phyloP scores from a whole-genome alignment of 2,888 invertebrate genomes.

The Apamea crenata region DNA sequence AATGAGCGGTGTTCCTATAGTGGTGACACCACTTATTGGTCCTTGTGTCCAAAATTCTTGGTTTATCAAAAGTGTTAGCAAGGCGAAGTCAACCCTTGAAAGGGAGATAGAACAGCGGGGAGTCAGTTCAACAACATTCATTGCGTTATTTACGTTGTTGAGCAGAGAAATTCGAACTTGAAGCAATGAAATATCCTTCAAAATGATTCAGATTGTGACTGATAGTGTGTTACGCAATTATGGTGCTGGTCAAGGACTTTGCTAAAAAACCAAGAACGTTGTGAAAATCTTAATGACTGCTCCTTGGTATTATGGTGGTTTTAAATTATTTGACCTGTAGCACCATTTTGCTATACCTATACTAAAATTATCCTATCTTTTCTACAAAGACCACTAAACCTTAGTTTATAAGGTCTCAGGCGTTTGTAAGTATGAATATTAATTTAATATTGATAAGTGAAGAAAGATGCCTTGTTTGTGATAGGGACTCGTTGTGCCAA shows the following conservation, averaged over 20 bases:
- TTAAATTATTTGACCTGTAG: not conserved
- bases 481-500: conserved; percentile 61
- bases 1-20: not conserved
- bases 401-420: not conserved
- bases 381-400: not conserved
- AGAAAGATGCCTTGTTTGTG: conserved; percentile 57
- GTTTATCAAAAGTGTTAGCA: not conserved
- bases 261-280: not conserved
- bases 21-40: not conserved
- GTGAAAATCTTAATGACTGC: not conserved
- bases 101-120: not conserved
- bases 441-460: conserved; percentile 20
- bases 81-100: not conserved
- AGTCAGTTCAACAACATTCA: too few relatives aligned
- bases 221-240: too few relatives aligned
- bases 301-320: not conserved
- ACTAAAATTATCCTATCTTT: not conserved
- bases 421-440: conserved; percentile 32
- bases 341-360: not conserved
- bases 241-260: not conserved
- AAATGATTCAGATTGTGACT: too few relatives aligned
- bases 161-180: too few relatives aligned
- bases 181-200: too few relatives aligned
- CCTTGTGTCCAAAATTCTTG: not conserved
- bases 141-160: too few relatives aligned